Conservation (phyloP, 2,797 vertebrate species). For the Psittacula echo region DNA sequence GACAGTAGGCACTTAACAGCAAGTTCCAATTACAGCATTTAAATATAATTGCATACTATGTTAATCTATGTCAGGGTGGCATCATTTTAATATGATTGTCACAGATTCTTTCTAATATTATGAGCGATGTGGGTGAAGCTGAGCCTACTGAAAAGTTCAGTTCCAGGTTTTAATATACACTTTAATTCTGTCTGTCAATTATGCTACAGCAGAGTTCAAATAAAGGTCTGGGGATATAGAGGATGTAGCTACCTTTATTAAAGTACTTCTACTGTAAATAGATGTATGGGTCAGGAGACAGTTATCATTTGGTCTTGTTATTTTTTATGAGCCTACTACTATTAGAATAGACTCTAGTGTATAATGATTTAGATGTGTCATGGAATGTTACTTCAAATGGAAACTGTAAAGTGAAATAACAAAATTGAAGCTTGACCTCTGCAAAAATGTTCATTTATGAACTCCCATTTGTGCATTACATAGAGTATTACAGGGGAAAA, state of each 20-base stretch:
- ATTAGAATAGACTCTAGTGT: slow-evolving; percentile 69
- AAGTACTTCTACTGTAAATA: slow-evolving; percentile 73
- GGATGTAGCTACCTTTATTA: slow-evolving; percentile 78
- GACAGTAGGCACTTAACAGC: slow-evolving; percentile 81
- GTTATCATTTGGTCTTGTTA: slow-evolving; percentile 74
- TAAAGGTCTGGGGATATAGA: slow-evolving; percentile 79
- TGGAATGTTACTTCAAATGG: slow-evolving; percentile 70
- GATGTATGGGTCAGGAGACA: slow-evolving; percentile 72
- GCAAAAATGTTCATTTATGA: neutral
- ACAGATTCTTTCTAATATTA: slow-evolving; percentile 77
- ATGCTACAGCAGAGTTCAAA: slow-evolving; percentile 77
- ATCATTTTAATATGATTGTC: slow-evolving; percentile 77
- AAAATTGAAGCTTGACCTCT: slow-evolving; percentile 44
- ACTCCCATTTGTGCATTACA: neutral
- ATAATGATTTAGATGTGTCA: slow-evolving; percentile 63
- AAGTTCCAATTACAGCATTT: slow-evolving; percentile 83
- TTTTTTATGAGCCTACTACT: slow-evolving; percentile 74
- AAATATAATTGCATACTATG: slow-evolving; percentile 81
- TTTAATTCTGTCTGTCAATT: slow-evolving; percentile 79
- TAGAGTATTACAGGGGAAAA: neutral
- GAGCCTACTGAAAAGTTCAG: slow-evolving; percentile 78
- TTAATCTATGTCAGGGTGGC: slow-evolving; percentile 78
- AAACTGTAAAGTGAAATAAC: slow-evolving; percentile 52
- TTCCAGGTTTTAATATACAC: slow-evolving; percentile 77
- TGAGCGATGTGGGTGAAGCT: slow-evolving; percentile 74